Evolutionary conservation across 64 coral and sea anemone species (phyloP).

Genomic region (Astreopora myriophthalma): DNA sequence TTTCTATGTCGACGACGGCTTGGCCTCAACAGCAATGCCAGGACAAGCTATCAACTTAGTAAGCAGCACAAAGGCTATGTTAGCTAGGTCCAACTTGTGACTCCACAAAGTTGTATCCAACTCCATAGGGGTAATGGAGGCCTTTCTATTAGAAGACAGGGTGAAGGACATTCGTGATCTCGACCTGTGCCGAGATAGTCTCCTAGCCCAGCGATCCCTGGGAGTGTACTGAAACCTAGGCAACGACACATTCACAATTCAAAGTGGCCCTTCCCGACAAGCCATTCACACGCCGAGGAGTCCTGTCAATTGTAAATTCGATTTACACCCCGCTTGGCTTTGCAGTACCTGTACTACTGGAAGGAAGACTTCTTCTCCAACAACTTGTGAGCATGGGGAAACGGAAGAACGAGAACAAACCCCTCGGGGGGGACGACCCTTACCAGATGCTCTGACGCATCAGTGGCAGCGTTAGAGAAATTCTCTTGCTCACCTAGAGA

Average conservation of each 20-base stretch:
- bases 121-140: background rate
- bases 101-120: background rate
- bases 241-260: conserved; percentile 13
- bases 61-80: background rate
- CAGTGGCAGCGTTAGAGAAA: background rate
- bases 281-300: conserved; percentile 6
- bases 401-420: background rate
- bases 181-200: conserved; percentile 18
- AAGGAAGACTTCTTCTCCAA: background rate
- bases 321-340: conserved; percentile 29
- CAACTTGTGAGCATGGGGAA: background rate
- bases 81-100: conserved; percentile 2
- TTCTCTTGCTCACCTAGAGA: background rate
- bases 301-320: background rate
- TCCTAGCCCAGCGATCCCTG: conserved; percentile 7
- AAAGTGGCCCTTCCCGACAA: background rate
- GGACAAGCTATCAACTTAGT: background rate
- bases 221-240: conserved; percentile 28
- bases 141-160: conserved; percentile 16
- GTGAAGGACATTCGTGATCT: background rate
- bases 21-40: background rate
- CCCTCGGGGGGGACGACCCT: background rate
- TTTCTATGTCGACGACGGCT: conserved; percentile 16
- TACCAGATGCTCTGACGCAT: background rate
- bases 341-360: background rate